These are phyloP conservation scores for Drosophila sordidula DNA, from an alignment of 2,888 invertebrate genomes.

Conservation along the genomic window DNA sequence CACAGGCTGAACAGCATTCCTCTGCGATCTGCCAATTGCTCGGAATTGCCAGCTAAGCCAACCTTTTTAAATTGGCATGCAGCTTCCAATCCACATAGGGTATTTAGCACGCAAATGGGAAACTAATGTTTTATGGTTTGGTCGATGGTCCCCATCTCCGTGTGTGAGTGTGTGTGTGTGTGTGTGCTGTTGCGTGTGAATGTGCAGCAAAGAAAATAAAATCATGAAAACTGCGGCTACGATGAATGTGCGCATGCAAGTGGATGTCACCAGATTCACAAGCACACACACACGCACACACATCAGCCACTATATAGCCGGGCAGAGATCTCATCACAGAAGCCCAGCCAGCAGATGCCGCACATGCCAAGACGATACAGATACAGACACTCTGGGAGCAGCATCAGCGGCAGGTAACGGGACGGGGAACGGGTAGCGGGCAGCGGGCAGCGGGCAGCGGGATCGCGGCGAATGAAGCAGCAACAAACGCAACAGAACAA, in stretches of 20 bases:
- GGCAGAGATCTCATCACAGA: constrained; percentile 70
- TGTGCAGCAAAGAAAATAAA: constrained; percentile 57
- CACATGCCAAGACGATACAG: constrained; percentile 78
- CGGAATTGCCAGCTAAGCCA: constrained; percentile 24
- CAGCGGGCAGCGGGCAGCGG: background rate
- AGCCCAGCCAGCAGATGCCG: constrained; percentile 73
- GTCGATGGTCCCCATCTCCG: constrained; percentile 45
- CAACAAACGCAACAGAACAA: constrained; percentile 20
- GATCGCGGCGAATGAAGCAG: constrained; percentile 16
- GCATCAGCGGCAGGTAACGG: constrained; percentile 25
- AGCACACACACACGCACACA: constrained; percentile 26
- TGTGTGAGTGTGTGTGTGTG: constrained; percentile 37
- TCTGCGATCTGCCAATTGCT: constrained; percentile 14
- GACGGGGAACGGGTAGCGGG: constrained; percentile 6
- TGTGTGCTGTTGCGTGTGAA: constrained; percentile 59
- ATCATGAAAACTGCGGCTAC: constrained; percentile 61
- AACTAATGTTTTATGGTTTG: constrained; percentile 78
- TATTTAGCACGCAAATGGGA: constrained; percentile 79
- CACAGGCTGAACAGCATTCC: constrained; percentile 36
- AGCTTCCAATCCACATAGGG: constrained; percentile 55
- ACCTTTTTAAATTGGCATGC: constrained; percentile 50
- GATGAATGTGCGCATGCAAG: constrained; percentile 76
- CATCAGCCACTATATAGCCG: constrained; percentile 20
- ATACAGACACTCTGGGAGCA: constrained; percentile 76
- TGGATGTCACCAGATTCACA: constrained; percentile 74